Evolutionary conservation across 2,113 vertebrate genomes (phyloP).

Genomic region (Oncorhynchus mykiss): DNA sequence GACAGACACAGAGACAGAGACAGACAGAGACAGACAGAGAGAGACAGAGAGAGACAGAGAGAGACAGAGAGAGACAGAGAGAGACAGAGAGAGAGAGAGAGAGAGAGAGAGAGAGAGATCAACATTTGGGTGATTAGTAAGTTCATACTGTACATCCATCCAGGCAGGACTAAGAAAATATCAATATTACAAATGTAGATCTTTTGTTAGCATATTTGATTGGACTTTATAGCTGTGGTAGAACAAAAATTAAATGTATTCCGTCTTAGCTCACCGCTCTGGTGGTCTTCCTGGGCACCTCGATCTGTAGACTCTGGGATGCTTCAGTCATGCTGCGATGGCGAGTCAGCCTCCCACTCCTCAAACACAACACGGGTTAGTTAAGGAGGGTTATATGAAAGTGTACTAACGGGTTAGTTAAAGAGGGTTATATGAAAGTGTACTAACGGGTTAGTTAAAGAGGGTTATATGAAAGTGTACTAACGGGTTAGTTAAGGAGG

Average conservation of each 20-base stretch:
- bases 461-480: no score
- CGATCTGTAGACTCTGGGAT: slow-evolving; percentile 88
- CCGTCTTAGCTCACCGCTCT: slow-evolving; percentile 74
- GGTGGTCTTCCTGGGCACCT: slow-evolving; percentile 79
- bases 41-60: no score
- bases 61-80: no score
- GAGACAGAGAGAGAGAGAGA: no score
- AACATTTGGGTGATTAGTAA: not conserved
- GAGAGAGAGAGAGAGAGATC: not conserved
- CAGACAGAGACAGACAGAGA: no score
- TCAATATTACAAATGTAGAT: no score
- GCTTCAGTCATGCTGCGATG: slow-evolving; percentile 90
- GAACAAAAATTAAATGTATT: not conserved
- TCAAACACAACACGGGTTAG: slow-evolving; percentile 45
- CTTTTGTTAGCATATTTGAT: not conserved
- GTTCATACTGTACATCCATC: not conserved
- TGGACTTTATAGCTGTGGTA: not conserved
- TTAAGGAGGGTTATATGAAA: not conserved
- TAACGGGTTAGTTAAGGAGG: no score
- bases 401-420: no score
- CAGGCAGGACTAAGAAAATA: no score
- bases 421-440: no score
- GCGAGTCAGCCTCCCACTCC: slow-evolving; percentile 81
- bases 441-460: no score
- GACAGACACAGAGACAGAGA: no score